Evolutionary conservation across 2,113 vertebrate genomes (phyloP).

Genomic region (Heliornis fulica): DNA sequence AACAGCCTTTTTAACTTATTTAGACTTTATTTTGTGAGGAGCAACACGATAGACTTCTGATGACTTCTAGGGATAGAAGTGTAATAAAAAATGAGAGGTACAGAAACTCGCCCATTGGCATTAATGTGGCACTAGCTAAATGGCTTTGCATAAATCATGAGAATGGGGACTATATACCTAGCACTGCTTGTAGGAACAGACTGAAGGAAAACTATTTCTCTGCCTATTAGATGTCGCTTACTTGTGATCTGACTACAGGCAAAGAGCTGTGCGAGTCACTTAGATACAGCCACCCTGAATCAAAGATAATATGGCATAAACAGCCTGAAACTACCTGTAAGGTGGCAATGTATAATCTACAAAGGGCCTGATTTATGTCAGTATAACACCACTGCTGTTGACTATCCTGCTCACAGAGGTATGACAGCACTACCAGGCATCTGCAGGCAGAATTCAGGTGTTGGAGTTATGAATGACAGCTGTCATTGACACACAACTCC

Average conservation of each 20-base stretch:
- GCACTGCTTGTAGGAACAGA: neutral
- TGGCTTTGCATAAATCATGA: neutral
- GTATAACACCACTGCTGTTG: neutral
- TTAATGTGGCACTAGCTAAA: neutral
- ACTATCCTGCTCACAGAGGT: neutral
- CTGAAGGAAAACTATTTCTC: neutral
- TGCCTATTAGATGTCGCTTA: neutral
- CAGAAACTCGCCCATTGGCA: neutral
- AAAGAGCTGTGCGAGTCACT: neutral
- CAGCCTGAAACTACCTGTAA: neutral
- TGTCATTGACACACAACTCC: neutral
- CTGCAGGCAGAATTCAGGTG: neutral
- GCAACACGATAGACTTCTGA: neutral
- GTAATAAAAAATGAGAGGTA: slow-evolving; percentile 3
- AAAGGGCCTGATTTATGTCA: neutral
- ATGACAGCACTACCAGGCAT: neutral
- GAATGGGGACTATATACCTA: neutral
- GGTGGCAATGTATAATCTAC: neutral
- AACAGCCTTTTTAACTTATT: neutral
- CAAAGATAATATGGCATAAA: neutral
- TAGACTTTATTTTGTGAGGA: neutral
- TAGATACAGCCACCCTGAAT: neutral
- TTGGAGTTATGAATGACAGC: neutral
- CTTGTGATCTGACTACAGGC: neutral
- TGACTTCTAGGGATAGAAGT: slow-evolving; percentile 8